Percentiles rank a stretch among this genome's conserved stretches.
Evolutionary conservation across 2,888 invertebrate genomes (phyloP).

Genomic region (Azorinus chamasolen): DNA sequence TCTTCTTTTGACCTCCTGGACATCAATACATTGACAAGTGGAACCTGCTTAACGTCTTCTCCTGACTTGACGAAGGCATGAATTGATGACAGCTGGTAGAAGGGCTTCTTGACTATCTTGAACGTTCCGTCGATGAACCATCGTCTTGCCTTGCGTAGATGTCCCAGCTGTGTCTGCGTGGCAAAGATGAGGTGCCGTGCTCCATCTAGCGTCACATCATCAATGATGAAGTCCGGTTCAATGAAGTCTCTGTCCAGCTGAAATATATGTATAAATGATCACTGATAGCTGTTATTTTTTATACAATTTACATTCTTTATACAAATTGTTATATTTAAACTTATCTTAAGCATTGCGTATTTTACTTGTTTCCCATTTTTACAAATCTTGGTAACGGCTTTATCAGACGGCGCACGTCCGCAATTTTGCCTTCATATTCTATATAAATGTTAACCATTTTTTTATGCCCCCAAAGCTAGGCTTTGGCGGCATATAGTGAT

Average conservation of each 20-base stretch:
- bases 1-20: constrained; percentile 13
- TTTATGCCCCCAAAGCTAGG: no score
- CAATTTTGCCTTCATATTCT: no score
- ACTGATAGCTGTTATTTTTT: no score
- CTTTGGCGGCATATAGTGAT: no score
- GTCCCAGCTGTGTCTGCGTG: background rate
- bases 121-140: constrained; percentile 31
- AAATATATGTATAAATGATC: background rate
- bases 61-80: constrained; percentile 19
- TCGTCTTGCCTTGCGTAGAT: background rate
- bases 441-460: no score
- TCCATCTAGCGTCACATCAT: background rate
- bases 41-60: constrained; percentile 21
- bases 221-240: background rate
- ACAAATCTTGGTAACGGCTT: no score
- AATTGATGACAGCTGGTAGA: constrained; percentile 16
- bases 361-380: no score
- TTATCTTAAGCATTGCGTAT: no score
- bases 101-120: constrained; percentile 17
- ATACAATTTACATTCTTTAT: no score
- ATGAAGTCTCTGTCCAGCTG: constrained; percentile 12
- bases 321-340: no score
- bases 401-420: no score
- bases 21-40: constrained; percentile 29
- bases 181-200: constrained; percentile 8